Evolutionary conservation across 1,140 invertebrate species (phyloP).

Genomic region (Megalonaias nervosa): DNA sequence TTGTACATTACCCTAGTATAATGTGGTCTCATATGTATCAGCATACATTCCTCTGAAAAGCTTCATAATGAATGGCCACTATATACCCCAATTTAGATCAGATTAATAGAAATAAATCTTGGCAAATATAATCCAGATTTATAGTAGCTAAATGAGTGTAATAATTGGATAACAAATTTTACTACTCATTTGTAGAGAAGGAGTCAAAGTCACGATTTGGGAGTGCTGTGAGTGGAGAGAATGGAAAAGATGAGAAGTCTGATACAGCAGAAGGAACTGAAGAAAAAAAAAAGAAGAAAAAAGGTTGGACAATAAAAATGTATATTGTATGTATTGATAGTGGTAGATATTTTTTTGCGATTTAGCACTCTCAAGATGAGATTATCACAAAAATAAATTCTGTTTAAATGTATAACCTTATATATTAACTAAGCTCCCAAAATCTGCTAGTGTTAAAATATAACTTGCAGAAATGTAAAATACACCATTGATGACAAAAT

Average conservation of each 20-base stretch:
- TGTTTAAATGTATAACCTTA: not conserved
- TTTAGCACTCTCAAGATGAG: not conserved
- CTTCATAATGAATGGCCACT: too few relatives aligned
- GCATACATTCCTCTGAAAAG: too few relatives aligned
- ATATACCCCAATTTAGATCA: too few relatives aligned
- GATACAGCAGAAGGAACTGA: not conserved
- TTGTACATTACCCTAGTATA: too few relatives aligned
- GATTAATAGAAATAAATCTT: too few relatives aligned
- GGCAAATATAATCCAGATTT: too few relatives aligned
- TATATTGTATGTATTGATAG: not conserved
- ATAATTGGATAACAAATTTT: too few relatives aligned
- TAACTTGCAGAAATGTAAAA: not conserved
- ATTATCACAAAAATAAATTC: not conserved
- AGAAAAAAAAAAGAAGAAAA: conserved; percentile 29
- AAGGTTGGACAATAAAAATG: not conserved
- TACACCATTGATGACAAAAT: too few relatives aligned
- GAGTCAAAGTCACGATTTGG: conserved; percentile 19
- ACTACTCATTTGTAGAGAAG: too few relatives aligned
- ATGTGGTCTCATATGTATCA: too few relatives aligned
- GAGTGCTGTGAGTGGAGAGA: conserved; percentile 16
- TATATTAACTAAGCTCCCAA: not conserved
- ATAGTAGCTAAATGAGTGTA: too few relatives aligned
- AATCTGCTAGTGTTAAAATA: not conserved
- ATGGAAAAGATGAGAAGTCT: not conserved
- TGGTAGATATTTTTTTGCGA: not conserved